Percentiles rank a stretch among this genome's conserved stretches.
These are phyloP conservation scores for Sebastes reedi DNA, from an alignment of 2,797 vertebrate species.

Conservation along the genomic window DNA sequence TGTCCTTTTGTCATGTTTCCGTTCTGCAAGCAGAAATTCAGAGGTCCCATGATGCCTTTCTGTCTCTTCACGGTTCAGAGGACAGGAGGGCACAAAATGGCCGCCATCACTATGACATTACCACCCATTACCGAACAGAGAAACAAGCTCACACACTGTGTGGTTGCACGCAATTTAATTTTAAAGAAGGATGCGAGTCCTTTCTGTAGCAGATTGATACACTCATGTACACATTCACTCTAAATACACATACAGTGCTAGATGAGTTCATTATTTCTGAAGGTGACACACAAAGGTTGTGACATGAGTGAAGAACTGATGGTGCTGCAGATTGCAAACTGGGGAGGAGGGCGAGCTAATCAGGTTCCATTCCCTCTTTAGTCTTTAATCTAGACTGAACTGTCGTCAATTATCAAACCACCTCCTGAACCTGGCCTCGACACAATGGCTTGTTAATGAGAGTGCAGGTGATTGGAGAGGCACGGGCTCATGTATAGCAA, in stretches of 20 bases:
- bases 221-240: background rate
- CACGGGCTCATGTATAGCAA: background rate
- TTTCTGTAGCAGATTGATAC: background rate
- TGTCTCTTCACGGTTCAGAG: slow-evolving; percentile 41
- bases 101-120: background rate
- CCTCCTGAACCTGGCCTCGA: slow-evolving; percentile 46
- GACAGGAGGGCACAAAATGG: slow-evolving; percentile 8
- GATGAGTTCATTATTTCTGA: slow-evolving; percentile 52
- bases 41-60: slow-evolving; percentile 30
- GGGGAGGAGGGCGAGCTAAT: slow-evolving; percentile 52
- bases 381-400: slow-evolving; percentile 58
- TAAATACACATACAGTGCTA: background rate
- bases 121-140: background rate
- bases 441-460: slow-evolving; percentile 68
- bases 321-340: slow-evolving; percentile 29
- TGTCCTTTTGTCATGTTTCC: slow-evolving; percentile 26
- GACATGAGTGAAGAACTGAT: slow-evolving; percentile 22
- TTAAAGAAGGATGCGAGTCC: background rate
- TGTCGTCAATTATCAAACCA: slow-evolving; percentile 60
- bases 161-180: background rate
- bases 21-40: slow-evolving; percentile 17
- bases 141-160: background rate
- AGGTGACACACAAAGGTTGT: slow-evolving; percentile 49
- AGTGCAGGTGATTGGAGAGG: slow-evolving; percentile 62
- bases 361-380: slow-evolving; percentile 48